A percentile compares a stretch with the other conserved stretches of the same genome.
phyloP scores from a whole-genome alignment of 2,113 vertebrate genomes.

The Papio anubis region DNA sequence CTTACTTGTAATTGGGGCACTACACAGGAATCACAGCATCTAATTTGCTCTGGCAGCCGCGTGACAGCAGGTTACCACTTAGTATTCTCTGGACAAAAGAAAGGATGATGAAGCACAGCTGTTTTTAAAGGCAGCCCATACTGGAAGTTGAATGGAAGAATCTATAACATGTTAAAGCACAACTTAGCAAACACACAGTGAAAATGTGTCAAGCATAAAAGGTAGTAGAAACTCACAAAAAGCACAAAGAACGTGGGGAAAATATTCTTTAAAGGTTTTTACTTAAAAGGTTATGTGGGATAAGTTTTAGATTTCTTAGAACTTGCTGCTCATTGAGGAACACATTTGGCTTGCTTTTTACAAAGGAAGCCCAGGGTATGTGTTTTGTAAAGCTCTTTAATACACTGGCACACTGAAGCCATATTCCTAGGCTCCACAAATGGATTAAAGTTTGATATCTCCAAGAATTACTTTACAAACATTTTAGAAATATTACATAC shows the following conservation, averaged over 20 bases:
- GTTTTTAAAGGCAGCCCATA: constrained; percentile 43
- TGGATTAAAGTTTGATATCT: not conserved
- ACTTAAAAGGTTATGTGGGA: constrained; percentile 28
- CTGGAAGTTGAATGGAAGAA: not conserved
- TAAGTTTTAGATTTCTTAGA: constrained; percentile 40
- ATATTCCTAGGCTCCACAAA: not conserved
- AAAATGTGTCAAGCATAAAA: constrained; percentile 49
- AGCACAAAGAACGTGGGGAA: not conserved
- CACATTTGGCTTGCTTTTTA: constrained; percentile 1
- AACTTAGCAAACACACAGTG: not conserved
- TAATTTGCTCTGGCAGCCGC: constrained; percentile 46
- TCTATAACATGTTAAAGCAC: constrained; percentile 17
- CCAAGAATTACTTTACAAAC: not conserved
- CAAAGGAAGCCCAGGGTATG: not conserved
- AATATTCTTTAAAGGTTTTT: constrained; percentile 20
- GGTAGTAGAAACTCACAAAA: constrained; percentile 12
- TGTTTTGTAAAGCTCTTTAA: not conserved
- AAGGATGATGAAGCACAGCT: constrained; percentile 53
- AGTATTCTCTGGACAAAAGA: constrained; percentile 45
- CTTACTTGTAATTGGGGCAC: constrained; percentile 16
- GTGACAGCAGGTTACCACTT: constrained; percentile 32
- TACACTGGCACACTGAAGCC: not conserved
- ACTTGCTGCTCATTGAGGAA: constrained; percentile 49
- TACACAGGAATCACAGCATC: not conserved
- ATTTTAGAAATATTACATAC: not conserved